Evolutionary conservation across 2,888 invertebrate genomes (phyloP).

Genomic region (Frankliniella intonsa): DNA sequence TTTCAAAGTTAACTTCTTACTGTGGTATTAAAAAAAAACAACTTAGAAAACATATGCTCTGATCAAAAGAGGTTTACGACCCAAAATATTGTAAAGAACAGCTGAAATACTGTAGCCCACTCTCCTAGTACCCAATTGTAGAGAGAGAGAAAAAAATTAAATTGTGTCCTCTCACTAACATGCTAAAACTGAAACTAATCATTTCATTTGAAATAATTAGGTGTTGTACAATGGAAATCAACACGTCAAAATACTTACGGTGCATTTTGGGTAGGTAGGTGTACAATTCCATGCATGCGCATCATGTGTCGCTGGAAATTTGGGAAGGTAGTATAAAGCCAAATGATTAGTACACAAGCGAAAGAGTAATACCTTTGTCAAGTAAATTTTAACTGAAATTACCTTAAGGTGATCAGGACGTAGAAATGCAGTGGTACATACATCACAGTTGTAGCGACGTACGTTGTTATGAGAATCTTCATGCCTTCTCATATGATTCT

Average conservation of each 20-base stretch:
- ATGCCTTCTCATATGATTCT: constrained; percentile 3
- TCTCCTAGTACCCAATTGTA: neutral
- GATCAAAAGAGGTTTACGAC: neutral
- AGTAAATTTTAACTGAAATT: neutral
- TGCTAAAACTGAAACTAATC: neutral
- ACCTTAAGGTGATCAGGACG: constrained; percentile 14
- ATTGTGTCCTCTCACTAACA: neutral
- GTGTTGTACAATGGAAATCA: neutral
- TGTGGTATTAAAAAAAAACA: neutral
- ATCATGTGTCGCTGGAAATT: neutral
- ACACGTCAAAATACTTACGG: neutral
- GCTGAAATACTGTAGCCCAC: neutral
- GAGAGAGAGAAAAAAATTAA: neutral
- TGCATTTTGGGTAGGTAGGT: neutral
- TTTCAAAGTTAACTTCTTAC: neutral
- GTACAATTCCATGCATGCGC: constrained; percentile 1
- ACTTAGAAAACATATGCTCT: no score
- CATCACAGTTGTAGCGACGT: constrained; percentile 4
- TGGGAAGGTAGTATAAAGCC: neutral
- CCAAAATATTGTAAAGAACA: neutral
- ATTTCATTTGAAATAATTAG: neutral
- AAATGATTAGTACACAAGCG: neutral
- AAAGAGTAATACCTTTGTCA: neutral
- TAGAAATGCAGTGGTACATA: neutral
- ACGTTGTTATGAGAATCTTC: constrained; percentile 14